Conservation (phyloP, 2,888 invertebrate genomes). For the Agrochola macilenta region DNA sequence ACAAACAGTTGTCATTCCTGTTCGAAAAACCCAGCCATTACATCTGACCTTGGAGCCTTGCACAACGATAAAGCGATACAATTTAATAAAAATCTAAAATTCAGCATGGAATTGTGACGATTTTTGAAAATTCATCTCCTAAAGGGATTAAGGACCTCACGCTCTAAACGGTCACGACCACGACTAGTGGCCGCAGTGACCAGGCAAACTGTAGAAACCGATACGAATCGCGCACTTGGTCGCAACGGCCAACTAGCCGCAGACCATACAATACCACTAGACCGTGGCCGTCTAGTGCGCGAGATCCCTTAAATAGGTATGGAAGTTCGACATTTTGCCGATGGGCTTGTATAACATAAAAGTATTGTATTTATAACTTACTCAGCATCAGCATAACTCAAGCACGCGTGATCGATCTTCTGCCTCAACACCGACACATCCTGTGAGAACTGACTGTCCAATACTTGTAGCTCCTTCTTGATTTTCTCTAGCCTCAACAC, state of each 20-base stretch:
- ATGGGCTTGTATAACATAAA: background rate
- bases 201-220: too few relatives aligned
- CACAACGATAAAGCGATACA: background rate
- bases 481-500: conserved; percentile 91
- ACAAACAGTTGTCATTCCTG: background rate
- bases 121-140: background rate
- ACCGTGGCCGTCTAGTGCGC: too few relatives aligned
- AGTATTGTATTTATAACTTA: conserved; percentile 81
- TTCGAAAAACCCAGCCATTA: conserved; percentile 10
- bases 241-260: too few relatives aligned
- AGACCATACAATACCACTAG: too few relatives aligned
- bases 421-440: conserved; percentile 94
- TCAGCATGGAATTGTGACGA: background rate
- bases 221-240: too few relatives aligned
- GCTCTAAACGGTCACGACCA: too few relatives aligned
- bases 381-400: conserved; percentile 94
- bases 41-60: background rate
- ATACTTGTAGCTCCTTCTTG: conserved; percentile 91
- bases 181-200: too few relatives aligned
- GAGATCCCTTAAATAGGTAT: background rate
- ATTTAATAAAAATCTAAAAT: background rate
- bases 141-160: too few relatives aligned
- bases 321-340: background rate
- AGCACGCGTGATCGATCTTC: conserved; percentile 94
- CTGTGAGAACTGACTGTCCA: conserved; percentile 92